Base-by-base conservation (phyloP, 1,140 invertebrate genomes). In the Ctenoplectra terminalis region DNA sequence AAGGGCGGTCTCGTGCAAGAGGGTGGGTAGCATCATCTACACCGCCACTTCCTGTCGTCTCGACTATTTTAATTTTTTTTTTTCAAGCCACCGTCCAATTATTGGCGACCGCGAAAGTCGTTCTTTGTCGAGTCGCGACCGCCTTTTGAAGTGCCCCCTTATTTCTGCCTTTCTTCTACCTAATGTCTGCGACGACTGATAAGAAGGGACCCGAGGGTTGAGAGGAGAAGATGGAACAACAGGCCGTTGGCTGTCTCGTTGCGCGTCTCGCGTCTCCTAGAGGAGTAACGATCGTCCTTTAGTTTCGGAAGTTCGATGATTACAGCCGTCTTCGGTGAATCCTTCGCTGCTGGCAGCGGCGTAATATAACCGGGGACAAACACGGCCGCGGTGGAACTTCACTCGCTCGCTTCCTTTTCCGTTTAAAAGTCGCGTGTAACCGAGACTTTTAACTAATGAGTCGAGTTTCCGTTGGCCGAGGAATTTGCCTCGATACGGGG, bases 41-140 rank as follows among this genome's bases (percentile, higher is more conserved):
- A 77, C 75, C 71, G 37, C 26, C 61, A 73, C 67, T 81, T 83
- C 76, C 72, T 63, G 72, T 87, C 78, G 82, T 84, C 83, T 81
- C 61, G 77, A 84, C 73, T 56, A 84, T 87, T 87, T 85, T 84
- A 75, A 79, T 84, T 79, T 67, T 26, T 71, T 40, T 63, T 23
- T 23, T 34, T 58, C 43, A 8, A 74, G 54, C 67, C 81, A 78
- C 64, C 63, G 79, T 87, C 86, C 82, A 88, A 88, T 88, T 88
- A 88, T 83, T 69, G 71, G 73, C 61, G 72, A 66, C 78, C 71
- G 60, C 71, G 61, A 73, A 66, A 74, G 31, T 66, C 50, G 60
- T 66, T n/a, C 78, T 81, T 81, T 81, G 78, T 75, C 37, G 34
- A 37, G 43, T 43, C 37, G 54, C 76, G 76, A 43, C 77, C 56